Base-by-base conservation (phyloP, 2,888 invertebrate genomes). In the Dicycla oo region DNA sequence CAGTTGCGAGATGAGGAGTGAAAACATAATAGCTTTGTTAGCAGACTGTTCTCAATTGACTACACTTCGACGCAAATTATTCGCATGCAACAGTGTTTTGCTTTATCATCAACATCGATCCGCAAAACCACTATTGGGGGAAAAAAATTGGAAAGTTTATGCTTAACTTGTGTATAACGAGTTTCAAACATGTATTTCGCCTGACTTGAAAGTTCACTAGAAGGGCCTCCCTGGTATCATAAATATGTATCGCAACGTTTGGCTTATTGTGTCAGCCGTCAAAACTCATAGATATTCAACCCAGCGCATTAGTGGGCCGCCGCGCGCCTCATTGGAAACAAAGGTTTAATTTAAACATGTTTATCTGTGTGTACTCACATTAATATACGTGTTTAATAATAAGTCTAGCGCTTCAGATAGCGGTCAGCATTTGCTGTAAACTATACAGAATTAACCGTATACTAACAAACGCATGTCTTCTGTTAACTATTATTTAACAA, bases 271-370 rank as follows among this genome's bases (percentile, higher is more conserved):
- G 75, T 72, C 73, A 79, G 60, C 49, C 56, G 64, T 63, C 56
- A 53, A 70, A 74, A 63, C 74, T 72, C 62, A 74, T 86, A 85
- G 74, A 80, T 82, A 85, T 83, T 84, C 75, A 63, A 79, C 63
- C 30, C 78, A 76, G 23, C 63, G 65, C 67, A 62, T 81, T 71
- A 51, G 71, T 74, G 26, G 72, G 57, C 61, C 63, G 73, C 45
- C 49, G 66, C 68, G 80, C 78, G 78, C 86, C 73, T 70, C 64
- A 71, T 71, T 78, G 34, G 69, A 78, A 81, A 86, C 86, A 86
- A 83, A 81, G 73, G 83, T 72, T 80, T 81, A 78, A 82, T 81
- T 82, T 75, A 86, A 78, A 75, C 70, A 67, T 73, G 70, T 83
- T 79, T 84, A 76, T 86, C 78, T 75, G 45, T 80, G 61, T 79